Evolutionary conservation across 2,113 vertebrate species (phyloP).

Genomic region (Hypocryptadius cinnamomeus): DNA sequence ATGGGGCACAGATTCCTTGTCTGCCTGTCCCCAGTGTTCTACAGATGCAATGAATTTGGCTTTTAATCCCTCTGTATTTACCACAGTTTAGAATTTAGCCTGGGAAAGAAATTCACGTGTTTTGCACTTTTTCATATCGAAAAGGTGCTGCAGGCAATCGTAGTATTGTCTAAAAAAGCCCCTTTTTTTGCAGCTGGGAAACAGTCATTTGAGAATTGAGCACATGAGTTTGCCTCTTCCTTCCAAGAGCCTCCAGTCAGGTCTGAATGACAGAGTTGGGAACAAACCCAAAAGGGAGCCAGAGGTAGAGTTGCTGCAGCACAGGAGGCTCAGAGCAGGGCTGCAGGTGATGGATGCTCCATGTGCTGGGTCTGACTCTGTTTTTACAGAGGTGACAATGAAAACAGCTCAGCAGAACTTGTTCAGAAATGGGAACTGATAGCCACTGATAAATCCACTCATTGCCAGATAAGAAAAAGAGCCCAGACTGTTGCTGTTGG

Average conservation of each 20-base stretch:
- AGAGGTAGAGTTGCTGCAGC: background rate
- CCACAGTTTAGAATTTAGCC: background rate
- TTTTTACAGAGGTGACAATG: background rate
- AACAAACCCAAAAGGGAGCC: background rate
- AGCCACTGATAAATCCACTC: background rate
- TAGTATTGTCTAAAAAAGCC: background rate
- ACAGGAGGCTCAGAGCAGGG: background rate
- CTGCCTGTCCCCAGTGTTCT: background rate
- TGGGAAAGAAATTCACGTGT: background rate
- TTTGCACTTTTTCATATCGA: background rate
- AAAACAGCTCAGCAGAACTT: background rate
- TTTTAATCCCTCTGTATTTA: background rate
- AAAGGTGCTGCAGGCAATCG: background rate
- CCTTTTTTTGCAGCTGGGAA: background rate
- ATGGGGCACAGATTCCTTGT: background rate
- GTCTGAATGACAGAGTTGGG: background rate
- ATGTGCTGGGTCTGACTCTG: rapidly evolving
- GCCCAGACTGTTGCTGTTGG: background rate
- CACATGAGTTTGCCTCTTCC: background rate
- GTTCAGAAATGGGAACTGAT: background rate
- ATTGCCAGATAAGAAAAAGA: background rate
- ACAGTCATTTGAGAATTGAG: background rate
- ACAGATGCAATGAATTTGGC: background rate
- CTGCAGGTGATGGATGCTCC: background rate
- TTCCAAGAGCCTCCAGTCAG: background rate